phyloP scores from a whole-genome alignment of 2,797 vertebrate genomes.

The Pterois miles region DNA sequence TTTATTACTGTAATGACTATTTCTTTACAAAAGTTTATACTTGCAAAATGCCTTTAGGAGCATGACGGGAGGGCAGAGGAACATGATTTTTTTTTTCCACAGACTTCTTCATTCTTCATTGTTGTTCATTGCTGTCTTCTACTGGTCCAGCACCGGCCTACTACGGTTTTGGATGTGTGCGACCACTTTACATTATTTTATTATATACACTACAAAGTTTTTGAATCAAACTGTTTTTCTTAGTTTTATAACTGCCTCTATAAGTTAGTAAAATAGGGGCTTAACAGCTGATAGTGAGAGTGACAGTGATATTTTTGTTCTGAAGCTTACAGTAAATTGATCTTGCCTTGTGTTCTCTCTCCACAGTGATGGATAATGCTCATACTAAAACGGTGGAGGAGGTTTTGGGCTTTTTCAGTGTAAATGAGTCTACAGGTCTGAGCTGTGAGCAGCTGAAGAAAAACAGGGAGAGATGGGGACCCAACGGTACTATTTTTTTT shows the following conservation, averaged over 20 bases:
- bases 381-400: slow-evolving; percentile 88
- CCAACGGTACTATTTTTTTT: slow-evolving; percentile 75
- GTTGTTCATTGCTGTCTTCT: too few species aligned
- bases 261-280: neutral
- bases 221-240: neutral
- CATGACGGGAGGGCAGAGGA: too few species aligned
- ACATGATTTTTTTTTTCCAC: neutral
- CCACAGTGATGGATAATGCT: slow-evolving; percentile 85
- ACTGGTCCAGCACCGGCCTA: too few species aligned
- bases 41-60: too few species aligned
- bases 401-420: slow-evolving; percentile 80
- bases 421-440: slow-evolving; percentile 85
- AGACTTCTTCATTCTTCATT: too few species aligned
- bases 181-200: neutral
- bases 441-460: slow-evolving; percentile 86
- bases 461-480: slow-evolving; percentile 83
- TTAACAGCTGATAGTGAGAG: neutral
- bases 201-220: neutral
- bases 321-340: neutral
- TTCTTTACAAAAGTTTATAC: neutral
- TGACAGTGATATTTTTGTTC: neutral
- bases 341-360: neutral
- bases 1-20: neutral
- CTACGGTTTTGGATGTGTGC: too few species aligned
- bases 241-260: neutral